Percentiles rank a stretch among this genome's conserved stretches.
These are phyloP conservation scores for Hypolimnas misippus DNA, from an alignment of 2,888 invertebrate species.

Conservation along the genomic window DNA sequence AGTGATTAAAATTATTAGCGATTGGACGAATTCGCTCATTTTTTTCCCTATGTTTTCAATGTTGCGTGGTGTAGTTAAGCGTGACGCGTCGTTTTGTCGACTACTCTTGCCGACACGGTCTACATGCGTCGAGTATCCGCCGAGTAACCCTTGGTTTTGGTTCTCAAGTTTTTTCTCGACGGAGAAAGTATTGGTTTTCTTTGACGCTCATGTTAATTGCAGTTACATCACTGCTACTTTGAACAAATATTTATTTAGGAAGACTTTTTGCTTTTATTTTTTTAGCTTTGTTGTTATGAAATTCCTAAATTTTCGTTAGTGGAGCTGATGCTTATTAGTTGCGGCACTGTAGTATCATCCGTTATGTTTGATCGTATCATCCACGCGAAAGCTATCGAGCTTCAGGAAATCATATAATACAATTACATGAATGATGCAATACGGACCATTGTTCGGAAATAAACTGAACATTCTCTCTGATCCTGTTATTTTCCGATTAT, in stretches of 20 bases:
- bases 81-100: conserved; percentile 78
- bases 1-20: conserved; percentile 10
- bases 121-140: conserved; percentile 72
- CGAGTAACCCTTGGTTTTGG: conserved; percentile 68
- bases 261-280: not conserved
- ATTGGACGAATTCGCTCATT: conserved; percentile 15
- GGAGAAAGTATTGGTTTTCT: conserved; percentile 50
- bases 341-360: not conserved
- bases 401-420: conserved; percentile 31
- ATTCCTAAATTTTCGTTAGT: not conserved
- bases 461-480: conserved; percentile 38
- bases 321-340: not conserved
- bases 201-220: conserved; percentile 30
- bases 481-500: conserved; percentile 59
- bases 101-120: conserved; percentile 78
- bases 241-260: not conserved
- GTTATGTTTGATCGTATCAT: conserved; percentile 7
- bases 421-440: conserved; percentile 51
- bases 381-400: conserved; percentile 2
- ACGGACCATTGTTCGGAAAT: conserved; percentile 52
- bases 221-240: conserved; percentile 1
- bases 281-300: not conserved
- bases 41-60: conserved; percentile 53
- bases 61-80: conserved; percentile 73
- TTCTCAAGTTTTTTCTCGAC: conserved; percentile 52